Base-by-base conservation (phyloP, 2,888 invertebrate genomes). In the Spisula subtruncata region DNA sequence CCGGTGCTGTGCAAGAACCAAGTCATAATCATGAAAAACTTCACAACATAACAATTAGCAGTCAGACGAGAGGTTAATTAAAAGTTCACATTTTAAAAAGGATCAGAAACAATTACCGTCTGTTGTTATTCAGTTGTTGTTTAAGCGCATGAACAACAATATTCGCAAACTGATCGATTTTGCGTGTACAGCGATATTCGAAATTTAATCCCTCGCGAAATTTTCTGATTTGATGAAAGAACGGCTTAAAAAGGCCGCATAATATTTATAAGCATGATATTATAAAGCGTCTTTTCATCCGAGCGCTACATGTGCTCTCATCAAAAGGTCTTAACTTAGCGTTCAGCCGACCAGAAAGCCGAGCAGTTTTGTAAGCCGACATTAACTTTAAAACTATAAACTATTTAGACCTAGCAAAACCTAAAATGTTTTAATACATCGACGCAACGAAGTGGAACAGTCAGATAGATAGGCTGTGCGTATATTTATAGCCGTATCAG, bases 1-100 rank as follows among this genome's bases (percentile, higher is more conserved):
- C 93, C 0, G 93, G 98, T 86, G 96, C 96, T 32, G 98, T 98
- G 14, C 97, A 98, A 20, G 98, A 98, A 79, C 99, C 99, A 0
- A 98, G 98, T 56, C 99, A 99, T 97, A 99, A 99, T 96, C 99
- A 99, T 97, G 99, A 99, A 97, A 98, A 98, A 96, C 97, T 99
- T 95, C 99, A 99, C 97, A 99, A 99, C 97, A 99, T 99, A 35
- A 98, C 99, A 89, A 98, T 98, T n/a, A n/a, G n/a, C n/a, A 41
- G 41, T 41, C 4, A 41, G 2, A 5, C 41, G 41, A 41, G 41
- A 41, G 41, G 41, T 41, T 5, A n/a, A n/a, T n/a, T 41, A 41
- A 41, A 41, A 5, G 41, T 41, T 41, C 41, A 8, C 41, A 41
- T 41, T 41, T 41, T 41, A 5, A 41, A 41, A 41, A 41, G n/a